These are phyloP conservation scores for Ctenochaetus hawaiiensis DNA, from an alignment of 2,797 vertebrate genomes.

Conservation along the genomic window DNA sequence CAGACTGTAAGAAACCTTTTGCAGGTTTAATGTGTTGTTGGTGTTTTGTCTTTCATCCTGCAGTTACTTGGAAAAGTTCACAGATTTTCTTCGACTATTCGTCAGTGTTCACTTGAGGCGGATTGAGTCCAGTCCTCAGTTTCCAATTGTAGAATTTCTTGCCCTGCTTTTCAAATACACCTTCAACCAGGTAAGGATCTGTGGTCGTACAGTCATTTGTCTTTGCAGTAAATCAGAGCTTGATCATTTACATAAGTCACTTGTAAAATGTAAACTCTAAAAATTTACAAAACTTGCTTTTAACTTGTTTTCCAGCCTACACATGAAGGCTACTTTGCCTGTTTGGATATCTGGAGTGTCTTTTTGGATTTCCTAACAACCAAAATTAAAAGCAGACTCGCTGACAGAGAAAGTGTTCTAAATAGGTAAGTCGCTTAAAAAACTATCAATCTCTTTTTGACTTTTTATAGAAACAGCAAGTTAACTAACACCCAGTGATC, in stretches of 20 bases:
- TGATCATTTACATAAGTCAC: background rate
- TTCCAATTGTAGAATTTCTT: constrained; percentile 97
- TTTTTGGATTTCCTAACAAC: constrained; percentile 98
- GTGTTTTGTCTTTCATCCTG: constrained; percentile 46
- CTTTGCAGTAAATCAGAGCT: background rate
- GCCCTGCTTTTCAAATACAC: constrained; percentile 97
- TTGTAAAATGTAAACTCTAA: background rate
- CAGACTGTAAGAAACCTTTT: too few relatives aligned
- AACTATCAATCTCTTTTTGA: background rate
- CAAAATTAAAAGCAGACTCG: constrained; percentile 95
- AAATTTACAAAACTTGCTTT: background rate
- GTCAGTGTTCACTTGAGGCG: constrained; percentile 96
- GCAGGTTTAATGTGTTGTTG: background rate
- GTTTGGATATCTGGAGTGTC: constrained; percentile 97
- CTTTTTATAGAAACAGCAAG: background rate
- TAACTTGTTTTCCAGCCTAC: constrained; percentile 87
- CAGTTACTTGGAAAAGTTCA: constrained; percentile 99
- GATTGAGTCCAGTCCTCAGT: constrained; percentile 97
- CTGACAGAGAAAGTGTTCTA: constrained; percentile 94
- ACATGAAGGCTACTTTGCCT: constrained; percentile 98
- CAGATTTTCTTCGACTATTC: constrained; percentile 97
- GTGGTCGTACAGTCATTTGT: background rate
- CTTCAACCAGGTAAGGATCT: constrained; percentile 94
- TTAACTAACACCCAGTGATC: background rate
- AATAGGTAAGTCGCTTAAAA: constrained; percentile 87